Evolutionary conservation across 2,888 invertebrate genomes (phyloP).

Genomic region (Axea sp.): DNA sequence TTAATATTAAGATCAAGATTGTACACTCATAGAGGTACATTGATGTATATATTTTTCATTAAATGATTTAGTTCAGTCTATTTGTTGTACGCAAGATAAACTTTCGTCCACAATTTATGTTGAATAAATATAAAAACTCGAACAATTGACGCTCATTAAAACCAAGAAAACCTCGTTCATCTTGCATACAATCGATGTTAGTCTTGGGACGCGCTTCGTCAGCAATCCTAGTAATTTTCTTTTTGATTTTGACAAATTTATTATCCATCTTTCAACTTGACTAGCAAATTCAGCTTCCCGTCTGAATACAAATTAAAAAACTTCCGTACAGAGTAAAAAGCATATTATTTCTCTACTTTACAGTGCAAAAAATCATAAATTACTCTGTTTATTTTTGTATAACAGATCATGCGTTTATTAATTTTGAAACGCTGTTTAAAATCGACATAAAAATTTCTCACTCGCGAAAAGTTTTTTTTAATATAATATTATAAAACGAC

Average conservation of each 20-base stretch:
- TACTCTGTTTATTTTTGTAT: no score
- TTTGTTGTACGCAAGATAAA: conserved; percentile 42
- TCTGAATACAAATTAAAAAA: conserved; percentile 40
- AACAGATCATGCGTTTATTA: no score
- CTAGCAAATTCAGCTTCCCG: conserved; percentile 42
- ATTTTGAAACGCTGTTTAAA: no score
- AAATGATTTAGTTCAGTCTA: conserved; percentile 51
- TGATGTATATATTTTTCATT: conserved; percentile 12
- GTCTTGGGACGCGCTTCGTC: conserved; percentile 18
- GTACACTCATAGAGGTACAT: conserved; percentile 50
- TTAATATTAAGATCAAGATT: conserved; percentile 35
- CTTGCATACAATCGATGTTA: conserved; percentile 28
- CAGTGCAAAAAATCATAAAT: conserved; percentile 23
- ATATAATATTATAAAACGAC: no score
- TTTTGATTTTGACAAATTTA: conserved; percentile 27
- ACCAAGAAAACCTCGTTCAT: conserved; percentile 12
- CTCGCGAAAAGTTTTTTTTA: no score
- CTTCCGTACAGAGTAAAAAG: conserved; percentile 26
- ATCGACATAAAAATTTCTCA: no score
- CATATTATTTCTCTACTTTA: conserved; percentile 42
- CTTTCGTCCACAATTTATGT: neutral
- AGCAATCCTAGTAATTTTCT: conserved; percentile 5
- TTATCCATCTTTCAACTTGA: conserved; percentile 27
- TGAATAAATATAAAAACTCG: conserved; percentile 1
- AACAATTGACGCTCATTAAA: conserved; percentile 1